Percentiles rank a stretch among this genome's conserved stretches.
Conservation (phyloP, 2,113 vertebrate genomes). For the Pongo pygmaeus region DNA sequence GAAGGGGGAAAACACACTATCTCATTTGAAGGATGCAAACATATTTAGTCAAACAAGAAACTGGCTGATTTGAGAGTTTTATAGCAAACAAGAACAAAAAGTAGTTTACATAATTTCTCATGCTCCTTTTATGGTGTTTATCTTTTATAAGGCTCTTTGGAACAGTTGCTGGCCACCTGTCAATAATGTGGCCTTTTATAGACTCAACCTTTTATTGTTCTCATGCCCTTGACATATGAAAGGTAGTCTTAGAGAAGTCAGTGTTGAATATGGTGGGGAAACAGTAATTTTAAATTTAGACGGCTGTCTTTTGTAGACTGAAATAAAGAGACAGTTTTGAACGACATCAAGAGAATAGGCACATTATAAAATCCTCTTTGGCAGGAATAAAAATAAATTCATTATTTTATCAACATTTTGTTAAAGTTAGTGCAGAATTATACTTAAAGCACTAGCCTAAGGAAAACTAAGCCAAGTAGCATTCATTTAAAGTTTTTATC, state of each 20-base stretch:
- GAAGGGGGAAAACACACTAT: background rate
- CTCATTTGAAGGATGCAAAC: slow-evolving; percentile 44
- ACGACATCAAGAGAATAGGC: background rate
- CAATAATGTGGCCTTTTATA: slow-evolving; percentile 65
- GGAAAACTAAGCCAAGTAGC: background rate
- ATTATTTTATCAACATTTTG: slow-evolving; percentile 45
- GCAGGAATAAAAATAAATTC: slow-evolving; percentile 12
- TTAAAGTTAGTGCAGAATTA: slow-evolving; percentile 8
- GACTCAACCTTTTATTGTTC: slow-evolving; percentile 57
- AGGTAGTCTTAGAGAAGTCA: slow-evolving; percentile 23
- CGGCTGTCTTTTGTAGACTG: slow-evolving; percentile 3
- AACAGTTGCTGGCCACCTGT: slow-evolving; percentile 72
- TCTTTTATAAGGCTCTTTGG: slow-evolving; percentile 64
- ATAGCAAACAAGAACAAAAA: slow-evolving; percentile 62
- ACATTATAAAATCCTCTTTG: slow-evolving; percentile 21
- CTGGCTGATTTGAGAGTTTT: slow-evolving; percentile 61
- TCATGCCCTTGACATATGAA: slow-evolving; percentile 59
- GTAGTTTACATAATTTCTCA: slow-evolving; percentile 72
- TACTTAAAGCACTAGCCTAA: background rate
- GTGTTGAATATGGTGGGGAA: background rate
- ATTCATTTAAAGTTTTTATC: slow-evolving; percentile 24
- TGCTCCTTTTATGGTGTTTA: slow-evolving; percentile 67
- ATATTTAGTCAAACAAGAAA: slow-evolving; percentile 62
- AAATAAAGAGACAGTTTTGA: slow-evolving; percentile 50
- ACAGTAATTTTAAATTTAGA: slow-evolving; percentile 53